Base-by-base conservation (phyloP, 2,797 vertebrate species). In the Tachyglossus aculeatus region DNA sequence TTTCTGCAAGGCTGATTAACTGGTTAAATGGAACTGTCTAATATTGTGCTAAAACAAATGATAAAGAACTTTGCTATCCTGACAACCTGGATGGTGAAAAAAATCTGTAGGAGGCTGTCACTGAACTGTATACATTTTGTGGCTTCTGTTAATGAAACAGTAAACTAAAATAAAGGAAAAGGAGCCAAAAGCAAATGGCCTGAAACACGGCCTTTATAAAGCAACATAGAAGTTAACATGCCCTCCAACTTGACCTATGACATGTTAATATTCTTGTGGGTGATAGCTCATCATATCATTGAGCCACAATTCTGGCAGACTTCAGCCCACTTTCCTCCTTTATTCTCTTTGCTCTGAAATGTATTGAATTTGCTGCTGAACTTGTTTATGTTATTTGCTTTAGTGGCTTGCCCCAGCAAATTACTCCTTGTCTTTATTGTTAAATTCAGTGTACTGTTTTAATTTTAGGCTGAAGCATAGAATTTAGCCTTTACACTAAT, bases 371-470 rank as follows among this genome's bases (percentile, higher is more conserved):
- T 63, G 29, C 78, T 73, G 41, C 38, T 75, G 74, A 73, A 80
- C 53, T 73, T 67, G 76, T 83, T 82, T 83, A 67, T 83, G 62
- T 76, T 64, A 71, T 76, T 80, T 83, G 71, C 74, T 78, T 74
- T 60, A 62, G 63, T 67, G 60, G 24, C 53, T 68, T 71, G 59
- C 71, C 33, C 75, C 74, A 36, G 68, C 74, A 76, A 86, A 83
- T 80, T 67, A 73, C 47, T 78, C 71, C 63, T 41, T 71, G 60
- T 64, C 78, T 78, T 82, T 74, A 73, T 74, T 80, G 81, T 72
- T 83, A 71, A 74, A 80, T 72, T 71, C 70, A 65, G 66, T 59
- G 63, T 71, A 52, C 66, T 78, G 52, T 71, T 80, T 82, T 76
- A 67, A 74, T 82, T 80, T 85, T 67, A 60, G 74, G 69, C 50